Base-by-base conservation (phyloP, 2,888 invertebrate genomes). In the Caenorhabditis sinica region DNA sequence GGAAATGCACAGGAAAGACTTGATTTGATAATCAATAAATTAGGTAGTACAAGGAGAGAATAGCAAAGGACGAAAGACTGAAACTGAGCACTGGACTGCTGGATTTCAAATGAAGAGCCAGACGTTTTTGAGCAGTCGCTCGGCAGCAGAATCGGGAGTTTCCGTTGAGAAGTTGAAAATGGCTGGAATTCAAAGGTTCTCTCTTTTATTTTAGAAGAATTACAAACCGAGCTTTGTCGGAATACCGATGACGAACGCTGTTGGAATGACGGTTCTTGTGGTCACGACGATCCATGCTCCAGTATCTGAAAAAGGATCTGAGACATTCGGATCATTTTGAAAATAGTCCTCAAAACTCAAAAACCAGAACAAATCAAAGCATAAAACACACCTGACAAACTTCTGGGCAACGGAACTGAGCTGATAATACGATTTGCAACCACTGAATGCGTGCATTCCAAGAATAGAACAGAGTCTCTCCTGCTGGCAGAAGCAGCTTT, bases 141-240 rank as follows among this genome's bases (percentile, higher is more conserved):
- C 84, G 79, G 68, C 88, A 88, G 74, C 88, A 88, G 56, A 88
- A 87, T 23, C 86, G 86, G 25, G 87, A 86, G 45, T 87, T 85
- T 30, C 87, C 88, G 33, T 87, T 86, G 15, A 87, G 53, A n/a
- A 88, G 73, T 79, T 88, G 88, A 25, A 74, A 66, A 74, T 88
- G 88, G 11, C 88, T 86, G 82, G 43, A 85, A 80, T 30, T 25
- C 23, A 28, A 69, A 36, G 30, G 40, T 20, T n/a, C 25, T 53
- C n/a, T n/a, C n/a, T 33, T 36, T 51, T 23, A 4, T 49, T 17
- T 49, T 25, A 15, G 23, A 13, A 43, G 17, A n/a, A 40, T 66
- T 25, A 72, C 68, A 13, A 40, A 83, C 83, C 80, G 65, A 0
- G 61, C 20, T 36, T 60, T 74, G 30, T 84, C 84, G 2, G 79